Conservation (phyloP, 2,888 invertebrate genomes). For the Conomelus anceps region DNA sequence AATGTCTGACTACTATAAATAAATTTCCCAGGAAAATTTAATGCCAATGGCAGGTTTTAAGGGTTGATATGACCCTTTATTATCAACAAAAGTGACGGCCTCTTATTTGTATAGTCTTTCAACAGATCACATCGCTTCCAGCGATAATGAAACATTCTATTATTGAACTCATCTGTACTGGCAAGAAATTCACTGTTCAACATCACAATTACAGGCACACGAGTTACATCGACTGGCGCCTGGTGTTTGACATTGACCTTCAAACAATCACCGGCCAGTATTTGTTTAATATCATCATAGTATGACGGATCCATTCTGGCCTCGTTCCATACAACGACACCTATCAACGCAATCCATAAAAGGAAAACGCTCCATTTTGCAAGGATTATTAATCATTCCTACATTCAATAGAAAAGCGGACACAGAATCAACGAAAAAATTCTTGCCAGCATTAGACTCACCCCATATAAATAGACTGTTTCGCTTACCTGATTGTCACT, state of each 20-base stretch:
- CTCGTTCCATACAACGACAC: constrained; percentile 13
- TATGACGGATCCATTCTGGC: constrained; percentile 13
- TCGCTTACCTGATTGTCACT: neutral
- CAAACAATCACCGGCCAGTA: constrained; percentile 5
- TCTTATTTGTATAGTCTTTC: neutral
- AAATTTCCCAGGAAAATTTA: too few relatives aligned
- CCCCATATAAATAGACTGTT: neutral
- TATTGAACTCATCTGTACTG: neutral
- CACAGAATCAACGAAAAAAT: constrained; percentile 13
- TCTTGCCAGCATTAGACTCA: constrained; percentile 10
- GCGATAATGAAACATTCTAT: neutral
- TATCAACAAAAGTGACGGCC: too few relatives aligned
- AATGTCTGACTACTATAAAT: too few relatives aligned
- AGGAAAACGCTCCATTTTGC: constrained; percentile 8
- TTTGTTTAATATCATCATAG: constrained; percentile 9
- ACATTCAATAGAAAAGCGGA: neutral
- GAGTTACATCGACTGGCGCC: neutral
- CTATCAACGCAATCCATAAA: constrained; percentile 15
- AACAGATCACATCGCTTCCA: neutral
- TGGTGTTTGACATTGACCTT: constrained; percentile 10
- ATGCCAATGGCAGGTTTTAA: too few relatives aligned
- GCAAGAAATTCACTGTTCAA: constrained; percentile 5
- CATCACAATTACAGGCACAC: constrained; percentile 15
- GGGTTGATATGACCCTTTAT: too few relatives aligned
- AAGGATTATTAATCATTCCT: constrained; percentile 14